These are phyloP conservation scores for Chrysomallon squamiferum DNA, from an alignment of 1,140 invertebrate genomes.

Conservation along the genomic window DNA sequence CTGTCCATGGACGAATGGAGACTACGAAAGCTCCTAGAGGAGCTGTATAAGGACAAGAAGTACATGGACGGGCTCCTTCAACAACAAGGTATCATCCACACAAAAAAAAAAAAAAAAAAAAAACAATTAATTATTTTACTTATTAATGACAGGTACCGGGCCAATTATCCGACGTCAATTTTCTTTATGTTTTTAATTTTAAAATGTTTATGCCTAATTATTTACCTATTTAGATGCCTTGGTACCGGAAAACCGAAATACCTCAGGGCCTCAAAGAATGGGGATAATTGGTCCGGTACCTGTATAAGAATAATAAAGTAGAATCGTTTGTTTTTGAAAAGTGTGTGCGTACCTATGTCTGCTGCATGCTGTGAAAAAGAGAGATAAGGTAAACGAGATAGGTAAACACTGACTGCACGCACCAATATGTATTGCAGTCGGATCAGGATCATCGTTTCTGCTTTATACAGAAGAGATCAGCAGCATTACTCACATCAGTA, in stretches of 20 bases:
- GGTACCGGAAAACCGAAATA: background rate
- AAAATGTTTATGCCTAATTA: constrained; percentile 2
- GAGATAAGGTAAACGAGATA: no score
- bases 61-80: constrained; percentile 33
- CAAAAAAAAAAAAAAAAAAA: no score
- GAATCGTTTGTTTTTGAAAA: no score
- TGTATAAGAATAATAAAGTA: no score
- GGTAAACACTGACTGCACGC: no score
- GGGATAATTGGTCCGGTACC: no score
- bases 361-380: no score
- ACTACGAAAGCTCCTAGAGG: constrained; percentile 26
- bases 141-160: background rate
- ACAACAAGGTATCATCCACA: constrained; percentile 16
- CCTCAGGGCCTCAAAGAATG: no score
- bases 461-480: background rate
- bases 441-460: background rate
- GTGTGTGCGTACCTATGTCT: no score
- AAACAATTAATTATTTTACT: background rate
- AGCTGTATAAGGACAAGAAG: constrained; percentile 37
- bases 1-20: constrained; percentile 21
- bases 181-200: background rate
- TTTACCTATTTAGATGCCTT: constrained; percentile 4
- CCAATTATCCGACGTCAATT: background rate
- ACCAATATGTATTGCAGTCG: no score
- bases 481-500: no score